Evolutionary conservation across 2,888 invertebrate species (phyloP).

Genomic region (Melieria crassipennis): DNA sequence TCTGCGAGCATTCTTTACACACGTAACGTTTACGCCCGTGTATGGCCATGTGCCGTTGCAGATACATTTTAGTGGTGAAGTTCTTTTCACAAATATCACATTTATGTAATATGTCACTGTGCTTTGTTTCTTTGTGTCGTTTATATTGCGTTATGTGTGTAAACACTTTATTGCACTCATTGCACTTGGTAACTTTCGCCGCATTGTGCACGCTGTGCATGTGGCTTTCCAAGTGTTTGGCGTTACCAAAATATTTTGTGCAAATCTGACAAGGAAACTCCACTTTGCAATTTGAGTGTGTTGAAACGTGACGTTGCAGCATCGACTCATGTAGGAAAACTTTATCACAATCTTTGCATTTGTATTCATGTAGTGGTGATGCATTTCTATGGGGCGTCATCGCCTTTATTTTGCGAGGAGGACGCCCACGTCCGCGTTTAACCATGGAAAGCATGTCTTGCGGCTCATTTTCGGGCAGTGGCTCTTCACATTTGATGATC

Average conservation of each 20-base stretch:
- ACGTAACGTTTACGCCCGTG: constrained; percentile 63
- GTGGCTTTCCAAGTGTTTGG: constrained; percentile 67
- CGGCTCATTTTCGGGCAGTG: not conserved
- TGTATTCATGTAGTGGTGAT: too few relatives aligned
- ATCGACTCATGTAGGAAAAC: constrained; percentile 61
- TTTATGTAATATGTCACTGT: constrained; percentile 52
- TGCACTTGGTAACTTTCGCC: constrained; percentile 61
- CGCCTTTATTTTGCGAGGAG: constrained; percentile 35
- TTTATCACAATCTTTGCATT: constrained; percentile 50
- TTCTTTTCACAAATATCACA: constrained; percentile 63
- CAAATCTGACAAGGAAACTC: constrained; percentile 67
- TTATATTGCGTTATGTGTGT: constrained; percentile 52
- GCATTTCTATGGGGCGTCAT: too few relatives aligned
- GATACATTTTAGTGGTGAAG: constrained; percentile 69
- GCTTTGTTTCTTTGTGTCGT: constrained; percentile 50
- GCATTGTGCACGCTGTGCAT: constrained; percentile 66
- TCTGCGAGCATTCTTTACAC: constrained; percentile 64
- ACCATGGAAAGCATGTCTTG: not conserved
- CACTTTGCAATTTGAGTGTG: constrained; percentile 59
- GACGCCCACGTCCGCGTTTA: constrained; percentile 23
- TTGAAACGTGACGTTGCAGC: constrained; percentile 60
- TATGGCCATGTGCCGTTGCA: constrained; percentile 67
- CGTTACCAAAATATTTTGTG: constrained; percentile 66
- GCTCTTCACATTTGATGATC: not conserved
- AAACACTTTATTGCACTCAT: constrained; percentile 54